Conservation (phyloP, 2,888 invertebrate species). For the Drosophila acutilabella region DNA sequence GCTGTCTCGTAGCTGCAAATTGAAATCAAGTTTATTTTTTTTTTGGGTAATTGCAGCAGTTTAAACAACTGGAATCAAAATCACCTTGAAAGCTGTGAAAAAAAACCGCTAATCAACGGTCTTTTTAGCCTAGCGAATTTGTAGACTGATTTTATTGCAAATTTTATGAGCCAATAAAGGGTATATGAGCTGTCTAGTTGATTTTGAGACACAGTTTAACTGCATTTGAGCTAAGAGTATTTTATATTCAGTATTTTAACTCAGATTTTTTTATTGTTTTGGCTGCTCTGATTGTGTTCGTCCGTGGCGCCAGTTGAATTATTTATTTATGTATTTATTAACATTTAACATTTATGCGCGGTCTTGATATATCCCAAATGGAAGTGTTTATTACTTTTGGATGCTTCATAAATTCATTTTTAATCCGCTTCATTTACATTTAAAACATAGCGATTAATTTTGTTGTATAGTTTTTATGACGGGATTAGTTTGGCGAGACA, state of each 20-base stretch:
- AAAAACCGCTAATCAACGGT: conserved; percentile 18
- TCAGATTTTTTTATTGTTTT: conserved; percentile 13
- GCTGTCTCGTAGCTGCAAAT: conserved; percentile 90
- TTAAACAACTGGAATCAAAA: conserved; percentile 26
- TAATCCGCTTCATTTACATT: conserved; percentile 47
- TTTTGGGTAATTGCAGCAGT: conserved; percentile 19
- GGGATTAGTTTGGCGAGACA: conserved; percentile 23
- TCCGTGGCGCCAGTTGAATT: conserved; percentile 61
- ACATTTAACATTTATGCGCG: conserved; percentile 57
- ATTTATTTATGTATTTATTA: conserved; percentile 49
- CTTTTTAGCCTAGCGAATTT: conserved; percentile 2
- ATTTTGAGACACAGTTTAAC: neutral
- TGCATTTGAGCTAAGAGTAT: neutral
- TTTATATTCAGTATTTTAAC: conserved; percentile 9
- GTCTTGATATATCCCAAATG: conserved; percentile 31
- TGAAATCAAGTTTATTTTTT: conserved; percentile 8
- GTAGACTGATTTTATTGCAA: conserved; percentile 4
- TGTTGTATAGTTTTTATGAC: conserved; percentile 29
- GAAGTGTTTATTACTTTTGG: conserved; percentile 28
- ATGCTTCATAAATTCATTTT: conserved; percentile 51
- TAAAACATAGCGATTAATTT: conserved; percentile 25
- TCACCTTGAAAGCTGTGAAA: conserved; percentile 61
- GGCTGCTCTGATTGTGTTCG: conserved; percentile 20
- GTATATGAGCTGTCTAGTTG: neutral
- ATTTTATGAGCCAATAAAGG: neutral